phyloP scores from a whole-genome alignment of 2,113 vertebrate genomes.

The Corydoras maculifer region DNA sequence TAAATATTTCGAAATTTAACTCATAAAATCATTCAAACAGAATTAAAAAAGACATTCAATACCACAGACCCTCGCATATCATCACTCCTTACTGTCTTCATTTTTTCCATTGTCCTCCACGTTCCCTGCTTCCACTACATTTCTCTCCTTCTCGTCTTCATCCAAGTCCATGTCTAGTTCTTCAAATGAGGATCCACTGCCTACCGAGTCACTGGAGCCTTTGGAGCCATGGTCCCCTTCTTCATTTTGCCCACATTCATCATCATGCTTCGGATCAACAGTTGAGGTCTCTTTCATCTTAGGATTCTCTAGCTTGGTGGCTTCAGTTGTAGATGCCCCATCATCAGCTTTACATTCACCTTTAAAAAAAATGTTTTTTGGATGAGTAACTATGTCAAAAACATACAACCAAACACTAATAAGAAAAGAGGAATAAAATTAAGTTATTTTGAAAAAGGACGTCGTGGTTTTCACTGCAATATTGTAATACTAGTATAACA shows the following conservation, averaged over 20 bases:
- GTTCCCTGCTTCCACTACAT: slow-evolving; percentile 37
- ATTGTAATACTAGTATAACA: no score
- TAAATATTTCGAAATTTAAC: no score
- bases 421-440: no score
- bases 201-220: slow-evolving; percentile 80
- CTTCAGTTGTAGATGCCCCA: no score
- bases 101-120: slow-evolving; percentile 33
- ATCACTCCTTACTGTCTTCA: slow-evolving; percentile 17
- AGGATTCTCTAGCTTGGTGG: slow-evolving; percentile 59
- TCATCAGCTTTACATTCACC: slow-evolving; percentile 62
- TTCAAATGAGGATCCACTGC: slow-evolving; percentile 91
- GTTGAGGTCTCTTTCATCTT: slow-evolving; percentile 74
- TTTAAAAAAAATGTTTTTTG: slow-evolving; percentile 32
- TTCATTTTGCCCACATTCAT: slow-evolving; percentile 48
- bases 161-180: slow-evolving; percentile 83
- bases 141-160: slow-evolving; percentile 44
- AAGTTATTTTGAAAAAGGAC: no score
- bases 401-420: no score
- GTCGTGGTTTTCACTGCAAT: no score
- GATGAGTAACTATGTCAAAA: no score
- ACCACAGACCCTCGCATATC: no score
- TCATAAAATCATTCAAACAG: no score
- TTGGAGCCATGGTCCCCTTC: slow-evolving; percentile 58
- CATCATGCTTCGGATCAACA: slow-evolving; percentile 62
- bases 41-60: no score